phyloP scores from a whole-genome alignment of 2,888 invertebrate species.

The Aromia moschata region DNA sequence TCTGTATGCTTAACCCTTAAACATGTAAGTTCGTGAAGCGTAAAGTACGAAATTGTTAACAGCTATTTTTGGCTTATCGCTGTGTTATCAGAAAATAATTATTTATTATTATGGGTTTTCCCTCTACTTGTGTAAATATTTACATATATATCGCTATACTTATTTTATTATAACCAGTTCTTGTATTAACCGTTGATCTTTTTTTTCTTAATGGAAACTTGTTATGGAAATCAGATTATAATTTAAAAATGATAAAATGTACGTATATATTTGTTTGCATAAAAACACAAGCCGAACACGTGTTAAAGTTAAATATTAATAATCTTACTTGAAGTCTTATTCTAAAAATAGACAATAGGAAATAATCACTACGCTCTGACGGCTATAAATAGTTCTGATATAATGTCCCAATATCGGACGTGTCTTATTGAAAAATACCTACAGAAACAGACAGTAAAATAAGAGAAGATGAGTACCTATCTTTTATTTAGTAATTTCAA shows the following conservation, averaged over 20 bases:
- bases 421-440: not conserved
- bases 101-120: not conserved
- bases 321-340: not conserved
- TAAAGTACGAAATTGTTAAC: no score
- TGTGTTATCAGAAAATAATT: no score
- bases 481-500: no score
- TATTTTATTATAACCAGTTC: not conserved
- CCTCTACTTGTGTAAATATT: not conserved
- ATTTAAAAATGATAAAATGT: slow-evolving; percentile 16
- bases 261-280: slow-evolving; percentile 5
- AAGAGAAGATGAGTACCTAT: no score
- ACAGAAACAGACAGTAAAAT: not conserved
- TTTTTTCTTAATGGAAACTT: slow-evolving; percentile 7
- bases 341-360: slow-evolving; percentile 17
- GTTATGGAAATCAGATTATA: slow-evolving; percentile 1
- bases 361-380: slow-evolving; percentile 11
- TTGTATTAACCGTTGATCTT: not conserved
- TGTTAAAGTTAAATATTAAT: slow-evolving; percentile 12
- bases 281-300: slow-evolving; percentile 15
- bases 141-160: not conserved
- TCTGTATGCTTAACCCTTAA: no score
- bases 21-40: no score
- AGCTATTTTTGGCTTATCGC: no score
- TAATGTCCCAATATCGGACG: slow-evolving; percentile 4
- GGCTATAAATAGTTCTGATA: slow-evolving; percentile 23